Conservation (phyloP, 2,888 invertebrate species). For the Hydropsyche betteni region DNA sequence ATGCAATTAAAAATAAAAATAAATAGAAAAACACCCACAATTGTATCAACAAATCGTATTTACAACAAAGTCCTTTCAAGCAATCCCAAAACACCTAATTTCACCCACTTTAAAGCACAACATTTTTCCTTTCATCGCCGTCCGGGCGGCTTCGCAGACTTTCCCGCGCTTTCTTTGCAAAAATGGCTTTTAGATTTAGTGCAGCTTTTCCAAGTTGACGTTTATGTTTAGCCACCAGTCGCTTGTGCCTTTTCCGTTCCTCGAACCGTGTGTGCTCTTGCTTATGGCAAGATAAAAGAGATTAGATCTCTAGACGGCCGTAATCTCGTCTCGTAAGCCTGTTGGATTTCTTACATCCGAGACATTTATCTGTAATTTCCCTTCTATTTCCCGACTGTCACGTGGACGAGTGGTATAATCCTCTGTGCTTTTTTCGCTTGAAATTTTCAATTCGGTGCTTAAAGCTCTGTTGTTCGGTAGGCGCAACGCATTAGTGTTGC, state of each 20-base stretch:
- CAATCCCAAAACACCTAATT: too few species aligned
- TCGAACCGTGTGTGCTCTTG: neutral
- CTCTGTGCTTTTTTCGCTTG: neutral
- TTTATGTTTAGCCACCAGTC: constrained; percentile 5
- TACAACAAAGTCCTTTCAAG: too few species aligned
- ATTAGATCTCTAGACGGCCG: constrained; percentile 29
- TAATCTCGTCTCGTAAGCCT: constrained; percentile 28
- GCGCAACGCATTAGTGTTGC: too few species aligned
- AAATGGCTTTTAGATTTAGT: constrained; percentile 19
- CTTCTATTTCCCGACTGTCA: constrained; percentile 30
- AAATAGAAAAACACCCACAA: too few species aligned
- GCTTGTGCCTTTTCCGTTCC: too few species aligned
- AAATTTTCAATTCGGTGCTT: neutral
- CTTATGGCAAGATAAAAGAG: constrained; percentile 17
- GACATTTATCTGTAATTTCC: constrained; percentile 32
- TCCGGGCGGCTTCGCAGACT: too few species aligned
- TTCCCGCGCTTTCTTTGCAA: neutral
- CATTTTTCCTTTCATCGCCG: too few species aligned
- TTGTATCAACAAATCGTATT: too few species aligned
- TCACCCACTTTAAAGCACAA: too few species aligned
- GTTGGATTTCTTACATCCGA: constrained; percentile 23
- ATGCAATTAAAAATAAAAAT: too few species aligned
- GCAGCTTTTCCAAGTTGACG: constrained; percentile 16
- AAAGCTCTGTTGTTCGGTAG: neutral
- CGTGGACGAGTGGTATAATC: constrained; percentile 7